These are phyloP conservation scores for Pseudochromis fuscus DNA, from an alignment of 2,797 vertebrate species.

Conservation along the genomic window DNA sequence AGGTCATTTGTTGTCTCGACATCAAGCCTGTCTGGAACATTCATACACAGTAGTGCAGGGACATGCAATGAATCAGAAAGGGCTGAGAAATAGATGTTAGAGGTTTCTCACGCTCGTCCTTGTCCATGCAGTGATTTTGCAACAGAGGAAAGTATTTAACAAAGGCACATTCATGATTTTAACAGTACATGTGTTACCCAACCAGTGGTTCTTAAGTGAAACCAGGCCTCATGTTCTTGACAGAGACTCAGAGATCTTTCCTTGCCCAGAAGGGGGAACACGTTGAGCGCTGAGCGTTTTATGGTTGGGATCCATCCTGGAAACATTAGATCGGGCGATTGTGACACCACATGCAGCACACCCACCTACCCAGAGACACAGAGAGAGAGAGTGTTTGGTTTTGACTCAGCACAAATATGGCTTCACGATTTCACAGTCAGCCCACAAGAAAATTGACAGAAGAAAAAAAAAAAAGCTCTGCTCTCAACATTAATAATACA, in stretches of 20 bases:
- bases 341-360: constrained; percentile 61
- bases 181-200: constrained; percentile 74
- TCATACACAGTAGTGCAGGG: background rate
- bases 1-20: constrained; percentile 1
- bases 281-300: constrained; percentile 62
- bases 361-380: constrained; percentile 45
- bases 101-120: constrained; percentile 54
- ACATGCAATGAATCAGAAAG: constrained; percentile 38
- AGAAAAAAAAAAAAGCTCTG: constrained; percentile 12
- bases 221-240: constrained; percentile 72
- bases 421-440: constrained; percentile 44
- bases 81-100: constrained; percentile 29
- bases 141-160: constrained; percentile 62
- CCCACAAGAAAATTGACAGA: constrained; percentile 36
- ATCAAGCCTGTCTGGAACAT: background rate
- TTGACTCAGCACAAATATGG: constrained; percentile 58
- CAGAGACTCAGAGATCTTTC: constrained; percentile 59
- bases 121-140: constrained; percentile 53
- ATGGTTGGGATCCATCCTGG: constrained; percentile 74
- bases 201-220: constrained; percentile 74
- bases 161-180: constrained; percentile 77
- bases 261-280: constrained; percentile 67
- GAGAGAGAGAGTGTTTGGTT: constrained; percentile 31
- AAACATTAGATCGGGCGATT: constrained; percentile 70
- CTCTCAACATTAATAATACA: constrained; percentile 38